Base-by-base conservation (phyloP, 2,888 invertebrate species). In the Anticlea derivata region DNA sequence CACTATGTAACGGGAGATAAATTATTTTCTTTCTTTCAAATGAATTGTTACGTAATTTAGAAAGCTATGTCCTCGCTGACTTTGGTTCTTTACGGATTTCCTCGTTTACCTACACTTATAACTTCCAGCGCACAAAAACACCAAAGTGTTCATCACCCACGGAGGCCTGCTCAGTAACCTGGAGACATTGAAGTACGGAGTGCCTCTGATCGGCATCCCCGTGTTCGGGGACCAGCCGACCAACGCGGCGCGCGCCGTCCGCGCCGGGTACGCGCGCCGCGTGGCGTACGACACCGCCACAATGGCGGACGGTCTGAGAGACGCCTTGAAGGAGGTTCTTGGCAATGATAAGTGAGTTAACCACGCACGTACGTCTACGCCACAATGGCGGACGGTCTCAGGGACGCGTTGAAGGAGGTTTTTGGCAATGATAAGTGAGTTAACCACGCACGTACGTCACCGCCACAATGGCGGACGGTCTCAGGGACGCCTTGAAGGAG, bases 181-280 rank as follows among this genome's bases (percentile, higher is more conserved):
- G 7, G 78, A 78, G 23, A 60, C 77, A 0, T 35, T 75, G 0
- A 58, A 67, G 0, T 64, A 55, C 11, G 77, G 78, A 0, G 64
- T 76, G 0, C 77, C 77, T 0, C 17, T 73, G 0, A 47, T 79
- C 1, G 65, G 65, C 0, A 38, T 76, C 0, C 78, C 78, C 0
- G 66, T 77, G 22, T 79, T 71, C 13, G 78, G 73, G 0, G 79
- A 79, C 45, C 79, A 79, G 58, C 71, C 68, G 0, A 50, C 59
- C 5, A 77, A 77, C 51, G 73, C 74, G 0, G 58, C 57, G 22
- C 50, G 68, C 0, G 66, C 67, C 0, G 68, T 60, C 2, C 33
- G 57, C 0, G 46, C 58, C 0, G 78, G 77, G 0, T 67, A 69
- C 41, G 77, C 68, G 0, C 39, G 66, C 1, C 50, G 20, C 5